These are phyloP conservation scores for Tetraodon nigroviridis DNA, from an alignment of 2,113 vertebrate genomes.

Conservation along the genomic window DNA sequence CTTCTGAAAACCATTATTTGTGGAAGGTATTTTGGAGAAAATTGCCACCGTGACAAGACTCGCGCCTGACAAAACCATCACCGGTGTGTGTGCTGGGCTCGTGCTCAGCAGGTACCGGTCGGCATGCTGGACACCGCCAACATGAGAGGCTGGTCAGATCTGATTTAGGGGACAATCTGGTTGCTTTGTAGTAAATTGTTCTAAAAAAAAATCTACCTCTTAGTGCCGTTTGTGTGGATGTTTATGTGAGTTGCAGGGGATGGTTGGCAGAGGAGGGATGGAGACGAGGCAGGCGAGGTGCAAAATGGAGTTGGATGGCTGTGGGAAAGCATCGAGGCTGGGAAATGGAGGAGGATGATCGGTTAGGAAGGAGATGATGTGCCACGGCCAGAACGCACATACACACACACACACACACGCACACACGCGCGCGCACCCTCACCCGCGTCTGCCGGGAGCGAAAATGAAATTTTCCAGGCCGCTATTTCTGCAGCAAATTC, in stretches of 20 bases:
- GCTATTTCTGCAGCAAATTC: constrained; percentile 99
- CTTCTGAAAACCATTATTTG: constrained; percentile 99
- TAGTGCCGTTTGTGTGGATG: not conserved
- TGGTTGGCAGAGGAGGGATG: constrained; percentile 7
- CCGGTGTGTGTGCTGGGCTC: not conserved
- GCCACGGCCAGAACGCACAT: constrained; percentile 33
- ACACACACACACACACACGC: constrained; percentile 19
- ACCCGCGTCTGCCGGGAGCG: constrained; percentile 66
- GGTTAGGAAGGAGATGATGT: constrained; percentile 31
- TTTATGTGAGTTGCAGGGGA: constrained; percentile 1
- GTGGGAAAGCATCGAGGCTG: constrained; percentile 19
- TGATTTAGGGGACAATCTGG: constrained; percentile 8
- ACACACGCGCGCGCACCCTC: constrained; percentile 31
- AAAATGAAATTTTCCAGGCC: constrained; percentile 98
- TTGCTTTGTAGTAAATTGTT: not conserved
- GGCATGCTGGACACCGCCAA: constrained; percentile 49
- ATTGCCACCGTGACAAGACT: constrained; percentile 84
- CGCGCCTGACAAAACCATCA: not conserved
- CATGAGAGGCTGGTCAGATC: constrained; percentile 12
- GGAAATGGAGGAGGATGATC: constrained; percentile 58
- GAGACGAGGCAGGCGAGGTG: constrained; percentile 24
- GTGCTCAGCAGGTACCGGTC: not conserved
- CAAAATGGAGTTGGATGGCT: constrained; percentile 33
- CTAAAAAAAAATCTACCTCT: no score
- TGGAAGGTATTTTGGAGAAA: constrained; percentile 97